Percentiles rank a stretch among this genome's conserved stretches.
Evolutionary conservation across 2,888 invertebrate species (phyloP).

Genomic region (Sphaerophoria taeniata): DNA sequence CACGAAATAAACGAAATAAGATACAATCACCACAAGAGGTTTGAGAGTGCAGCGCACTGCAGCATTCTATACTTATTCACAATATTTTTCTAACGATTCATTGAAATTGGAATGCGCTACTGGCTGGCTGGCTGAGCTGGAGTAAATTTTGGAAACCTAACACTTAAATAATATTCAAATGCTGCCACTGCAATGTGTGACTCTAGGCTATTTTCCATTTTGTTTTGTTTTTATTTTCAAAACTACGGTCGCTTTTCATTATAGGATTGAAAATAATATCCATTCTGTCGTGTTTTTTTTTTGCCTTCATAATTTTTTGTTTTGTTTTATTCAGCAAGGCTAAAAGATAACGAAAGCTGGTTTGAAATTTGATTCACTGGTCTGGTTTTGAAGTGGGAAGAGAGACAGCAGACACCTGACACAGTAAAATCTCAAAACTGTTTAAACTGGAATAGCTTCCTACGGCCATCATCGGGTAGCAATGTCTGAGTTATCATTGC

Average conservation of each 20-base stretch:
- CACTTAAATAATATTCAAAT: neutral
- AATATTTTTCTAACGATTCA: slow-evolving; percentile 7
- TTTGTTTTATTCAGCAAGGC: slow-evolving; percentile 46
- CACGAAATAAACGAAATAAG: slow-evolving; percentile 47
- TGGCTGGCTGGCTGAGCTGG: neutral
- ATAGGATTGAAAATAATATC: slow-evolving; percentile 41
- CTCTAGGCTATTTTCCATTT: slow-evolving; percentile 17
- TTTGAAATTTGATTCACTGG: slow-evolving; percentile 61
- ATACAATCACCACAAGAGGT: slow-evolving; percentile 28
- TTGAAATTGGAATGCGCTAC: slow-evolving; percentile 29
- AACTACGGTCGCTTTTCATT: slow-evolving; percentile 7
- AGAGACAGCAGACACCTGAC: slow-evolving; percentile 60
- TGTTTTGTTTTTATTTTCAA: slow-evolving; percentile 6
- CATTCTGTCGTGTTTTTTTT: slow-evolving; percentile 16
- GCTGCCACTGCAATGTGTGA: slow-evolving; percentile 11
- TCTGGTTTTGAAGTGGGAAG: slow-evolving; percentile 57
- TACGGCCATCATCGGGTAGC: slow-evolving; percentile 20
- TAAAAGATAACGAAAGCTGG: slow-evolving; percentile 64
- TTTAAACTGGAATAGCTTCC: slow-evolving; percentile 50
- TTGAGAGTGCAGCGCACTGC: slow-evolving; percentile 38
- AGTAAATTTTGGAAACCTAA: slow-evolving; percentile 48
- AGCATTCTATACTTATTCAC: slow-evolving; percentile 34
- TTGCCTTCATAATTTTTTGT: slow-evolving; percentile 35
- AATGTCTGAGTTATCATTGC: slow-evolving; percentile 35
- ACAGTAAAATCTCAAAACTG: slow-evolving; percentile 41